A percentile compares a stretch with the other conserved stretches of the same genome.
phyloP scores from a whole-genome alignment of 2,113 vertebrate genomes.

The Pseudopodoces humilis region DNA sequence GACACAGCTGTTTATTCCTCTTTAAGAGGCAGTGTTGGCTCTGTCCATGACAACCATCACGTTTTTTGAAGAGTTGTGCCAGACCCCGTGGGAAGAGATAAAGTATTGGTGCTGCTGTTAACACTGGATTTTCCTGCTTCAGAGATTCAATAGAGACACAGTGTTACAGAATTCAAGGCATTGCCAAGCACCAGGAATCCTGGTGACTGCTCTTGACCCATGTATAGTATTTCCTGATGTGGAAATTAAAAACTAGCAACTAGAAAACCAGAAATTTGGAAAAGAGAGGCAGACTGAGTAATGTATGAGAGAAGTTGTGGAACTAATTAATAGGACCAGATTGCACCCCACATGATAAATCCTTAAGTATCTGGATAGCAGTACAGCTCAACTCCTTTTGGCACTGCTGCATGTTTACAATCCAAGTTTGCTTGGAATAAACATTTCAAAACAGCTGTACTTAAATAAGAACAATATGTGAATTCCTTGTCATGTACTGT shows the following conservation, averaged over 20 bases:
- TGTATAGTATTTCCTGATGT: background rate
- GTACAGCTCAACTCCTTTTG: background rate
- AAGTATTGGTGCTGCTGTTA: background rate
- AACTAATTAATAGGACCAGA: slow-evolving; percentile 25
- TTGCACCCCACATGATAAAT: background rate
- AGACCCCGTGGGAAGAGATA: background rate
- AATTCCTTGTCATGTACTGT: background rate
- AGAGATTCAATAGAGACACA: background rate
- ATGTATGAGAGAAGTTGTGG: slow-evolving; percentile 20
- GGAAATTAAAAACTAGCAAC: background rate
- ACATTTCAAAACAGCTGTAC: slow-evolving; percentile 36
- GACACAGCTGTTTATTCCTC: background rate
- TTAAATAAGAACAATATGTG: slow-evolving; percentile 63
- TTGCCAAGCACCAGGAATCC: background rate
- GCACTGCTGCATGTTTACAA: slow-evolving; percentile 20
- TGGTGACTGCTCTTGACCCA: background rate
- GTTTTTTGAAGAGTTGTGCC: background rate
- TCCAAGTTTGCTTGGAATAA: slow-evolving; percentile 45
- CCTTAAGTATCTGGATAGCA: background rate
- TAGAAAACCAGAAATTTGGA: background rate
- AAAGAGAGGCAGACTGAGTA: background rate
- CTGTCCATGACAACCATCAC: background rate
- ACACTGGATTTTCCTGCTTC: background rate
- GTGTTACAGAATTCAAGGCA: background rate
- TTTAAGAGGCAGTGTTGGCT: fast-evolving